A percentile compares a stretch with the other conserved stretches of the same genome.
These are phyloP conservation scores for Harpalus rubripes DNA, from an alignment of 2,888 invertebrate species.

Conservation along the genomic window DNA sequence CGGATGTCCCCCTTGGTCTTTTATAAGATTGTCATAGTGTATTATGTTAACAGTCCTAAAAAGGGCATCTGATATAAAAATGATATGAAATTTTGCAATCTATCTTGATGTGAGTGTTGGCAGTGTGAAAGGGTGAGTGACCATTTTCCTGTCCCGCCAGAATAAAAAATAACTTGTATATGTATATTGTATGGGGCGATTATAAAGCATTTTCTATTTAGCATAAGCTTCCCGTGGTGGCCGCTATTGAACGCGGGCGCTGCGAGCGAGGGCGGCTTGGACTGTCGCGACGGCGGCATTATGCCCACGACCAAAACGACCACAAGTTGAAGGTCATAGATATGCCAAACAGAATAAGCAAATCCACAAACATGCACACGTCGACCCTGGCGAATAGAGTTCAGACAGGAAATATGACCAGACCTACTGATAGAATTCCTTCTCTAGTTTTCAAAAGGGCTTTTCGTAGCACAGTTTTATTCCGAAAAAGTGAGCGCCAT, in stretches of 20 bases:
- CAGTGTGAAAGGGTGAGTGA: neutral
- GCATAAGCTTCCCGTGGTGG: constrained; percentile 46
- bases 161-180: constrained; percentile 19
- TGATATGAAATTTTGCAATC: neutral
- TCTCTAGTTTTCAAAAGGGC: no score
- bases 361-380: constrained; percentile 8
- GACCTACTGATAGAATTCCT: no score
- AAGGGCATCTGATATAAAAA: neutral
- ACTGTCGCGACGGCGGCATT: constrained; percentile 48
- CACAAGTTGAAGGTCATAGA: constrained; percentile 35
- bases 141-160: neutral
- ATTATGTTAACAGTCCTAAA: neutral
- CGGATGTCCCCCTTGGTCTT: no score
- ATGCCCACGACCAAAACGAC: constrained; percentile 18
- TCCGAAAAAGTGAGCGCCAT: no score
- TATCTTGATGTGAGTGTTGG: neutral
- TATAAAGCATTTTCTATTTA: constrained; percentile 54
- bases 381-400: neutral
- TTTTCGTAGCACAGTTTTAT: no score
- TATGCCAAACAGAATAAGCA: constrained; percentile 15
- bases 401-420: neutral
- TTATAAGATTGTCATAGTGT: no score
- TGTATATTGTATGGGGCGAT: neutral
- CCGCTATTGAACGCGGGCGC: constrained; percentile 22
- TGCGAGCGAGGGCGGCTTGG: neutral